Evolutionary conservation across 2,797 vertebrate species (phyloP), one percentile per base, ranked within the genome.

Genomic region (Eurystomus glaucurus): DNA sequence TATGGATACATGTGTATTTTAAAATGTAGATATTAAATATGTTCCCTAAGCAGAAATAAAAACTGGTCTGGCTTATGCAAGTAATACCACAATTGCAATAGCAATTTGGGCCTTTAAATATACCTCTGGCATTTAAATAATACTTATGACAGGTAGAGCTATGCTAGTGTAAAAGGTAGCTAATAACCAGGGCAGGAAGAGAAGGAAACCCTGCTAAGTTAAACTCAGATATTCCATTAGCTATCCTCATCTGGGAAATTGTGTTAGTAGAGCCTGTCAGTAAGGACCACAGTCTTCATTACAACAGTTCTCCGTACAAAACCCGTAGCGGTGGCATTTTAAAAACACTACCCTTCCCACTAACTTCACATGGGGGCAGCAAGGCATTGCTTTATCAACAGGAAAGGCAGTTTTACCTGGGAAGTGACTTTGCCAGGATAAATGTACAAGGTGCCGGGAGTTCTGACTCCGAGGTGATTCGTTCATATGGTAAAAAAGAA

Each of bases 301-400:
- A 14, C 31, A 31, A 2, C 21, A 28, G 77, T 46, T 69, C 22
- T 60, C 28, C 1, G 1, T 19, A 8, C 10, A 23, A 37, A 75
- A 6, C 9, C 6, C 19, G 0, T 6, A 15, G 72, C 2, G 1
- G 4, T 1, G 6, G 43, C 7, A 19, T 48, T 91, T 64, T 18
- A 52, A 3, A 6, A 68, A 19, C 0, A 3, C 22, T 88, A 17
- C 85, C 57, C 65, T 97, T 96, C 96, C 82, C 35, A 1, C 46
- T 65, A 35, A 11, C 45, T 65, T 86, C 96, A 87, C 96, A 87
- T 1, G 96, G 96, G 96, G 96, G 96, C 96, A 96, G 96, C 70
- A 97, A 70, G 86, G 43, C 86, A 88, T 92, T 20, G 51, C 75
- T 86, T 43, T 65, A 43, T 14, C 86, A 23, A 26, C 0, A 0